Conservation (phyloP, 2,113 vertebrate species). For the Pseudopodoces humilis region DNA sequence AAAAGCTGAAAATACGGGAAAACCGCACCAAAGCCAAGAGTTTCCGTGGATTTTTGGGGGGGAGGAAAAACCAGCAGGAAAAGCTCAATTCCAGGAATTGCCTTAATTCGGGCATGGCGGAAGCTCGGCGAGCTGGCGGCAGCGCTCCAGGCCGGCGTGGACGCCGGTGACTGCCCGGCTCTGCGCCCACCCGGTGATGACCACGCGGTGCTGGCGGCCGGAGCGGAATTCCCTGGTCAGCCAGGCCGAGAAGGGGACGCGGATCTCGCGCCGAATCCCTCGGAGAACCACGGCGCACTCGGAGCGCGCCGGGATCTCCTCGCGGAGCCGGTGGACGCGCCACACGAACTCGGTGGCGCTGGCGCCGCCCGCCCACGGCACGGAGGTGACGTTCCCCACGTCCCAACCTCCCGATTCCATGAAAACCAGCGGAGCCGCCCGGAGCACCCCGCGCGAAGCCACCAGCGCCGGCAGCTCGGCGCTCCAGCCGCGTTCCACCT, state of each 20-base stretch:
- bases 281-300: not conserved
- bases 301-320: not conserved
- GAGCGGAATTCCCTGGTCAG: not conserved
- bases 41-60: no score
- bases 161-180: accelerated
- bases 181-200: accelerated
- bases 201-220: not conserved
- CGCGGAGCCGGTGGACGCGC: accelerated
- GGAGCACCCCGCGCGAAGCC: accelerated
- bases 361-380: not conserved
- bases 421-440: accelerated
- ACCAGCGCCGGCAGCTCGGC: not conserved
- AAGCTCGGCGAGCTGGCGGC: not conserved
- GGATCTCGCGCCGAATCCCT: accelerated
- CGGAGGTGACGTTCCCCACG: accelerated
- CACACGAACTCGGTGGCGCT: not conserved
- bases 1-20: no score
- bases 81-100: accelerated
- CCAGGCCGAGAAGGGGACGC: not conserved
- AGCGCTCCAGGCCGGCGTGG: not conserved
- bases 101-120: accelerated
- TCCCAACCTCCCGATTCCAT: accelerated
- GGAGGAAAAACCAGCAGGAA: not conserved
- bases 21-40: accelerated
- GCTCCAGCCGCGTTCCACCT: not conserved